Base-by-base conservation (phyloP, 2,797 vertebrate genomes). In the Leucoraja ocellata region DNA sequence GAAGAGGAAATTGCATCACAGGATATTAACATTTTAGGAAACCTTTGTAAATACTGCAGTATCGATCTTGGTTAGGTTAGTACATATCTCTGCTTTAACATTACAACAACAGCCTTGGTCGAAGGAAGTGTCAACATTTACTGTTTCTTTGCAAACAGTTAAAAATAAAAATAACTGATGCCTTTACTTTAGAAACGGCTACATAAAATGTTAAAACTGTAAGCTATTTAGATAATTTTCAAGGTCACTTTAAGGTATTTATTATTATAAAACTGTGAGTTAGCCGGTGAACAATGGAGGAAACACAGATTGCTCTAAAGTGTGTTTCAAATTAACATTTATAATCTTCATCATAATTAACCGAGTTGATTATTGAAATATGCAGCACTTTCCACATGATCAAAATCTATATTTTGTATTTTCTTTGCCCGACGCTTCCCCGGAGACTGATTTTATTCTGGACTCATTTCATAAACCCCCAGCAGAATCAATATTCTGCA, bases 401-500 rank as follows among this genome's bases (percentile, higher is more conserved):
- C 23, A 91, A 46, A 74, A 91, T 23, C 23, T 74, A 28, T 13
- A 73, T 76, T 92, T 91, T 73, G 36, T 58, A 13, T 46, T 91
- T 91, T 91, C 4, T 25, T 71, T 46, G 2, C 16, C 39, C 14
- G 11, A 76, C 1, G 73, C 36, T 25, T 92, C 39, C 46, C 71
- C 25, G 18, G n/a, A 76, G 71, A 28, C 39, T 76, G 13, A 91
- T 74, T 92, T 7, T 28, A 92, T 74, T 92, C 36, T 74, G 25
- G 86, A n/a, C 71, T 9, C 65, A 54, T 76, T 92, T 92, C 5
- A 54, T 46, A n/a, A 58, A 23, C 21, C 36, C 25, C 23, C 39
- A 23, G 16, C 14, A 91, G 39, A 74, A 76, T 92, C 71, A 92
- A 92, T 92, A 54, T 92, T 92, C 71, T 76, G 68, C 14, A 39